Percentiles rank a stretch among this genome's conserved stretches.
phyloP scores from a whole-genome alignment of 1,140 invertebrate species.

The Metopolophium dirhodum region DNA sequence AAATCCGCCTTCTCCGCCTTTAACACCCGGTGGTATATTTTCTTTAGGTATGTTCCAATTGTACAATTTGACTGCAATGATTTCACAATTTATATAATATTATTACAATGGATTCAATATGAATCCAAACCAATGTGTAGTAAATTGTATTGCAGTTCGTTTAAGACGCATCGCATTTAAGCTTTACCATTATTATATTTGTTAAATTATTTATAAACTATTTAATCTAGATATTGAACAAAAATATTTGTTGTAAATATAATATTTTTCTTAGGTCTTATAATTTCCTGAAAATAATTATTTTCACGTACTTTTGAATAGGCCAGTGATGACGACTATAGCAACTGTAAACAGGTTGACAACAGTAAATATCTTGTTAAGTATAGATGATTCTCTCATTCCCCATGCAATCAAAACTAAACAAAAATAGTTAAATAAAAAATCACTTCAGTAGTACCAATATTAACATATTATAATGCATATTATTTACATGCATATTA shows the following conservation, averaged over 20 bases:
- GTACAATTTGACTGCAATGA: slow-evolving; percentile 65
- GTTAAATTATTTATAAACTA: background rate
- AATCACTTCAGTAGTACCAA: too few species aligned
- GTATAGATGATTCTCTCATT: slow-evolving; percentile 84
- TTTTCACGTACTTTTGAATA: slow-evolving; percentile 64
- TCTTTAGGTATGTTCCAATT: slow-evolving; percentile 75
- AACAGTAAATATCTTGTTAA: slow-evolving; percentile 90
- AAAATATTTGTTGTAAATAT: background rate
- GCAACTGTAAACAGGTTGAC: slow-evolving; percentile 86
- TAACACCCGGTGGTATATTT: slow-evolving; percentile 66
- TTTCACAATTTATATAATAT: background rate
- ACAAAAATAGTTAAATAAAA: slow-evolving; percentile 40
- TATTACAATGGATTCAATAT: background rate
- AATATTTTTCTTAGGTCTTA: background rate
- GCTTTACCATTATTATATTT: background rate
- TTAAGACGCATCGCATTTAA: background rate
- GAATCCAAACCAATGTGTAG: background rate
- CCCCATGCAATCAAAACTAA: slow-evolving; percentile 76
- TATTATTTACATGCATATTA: background rate
- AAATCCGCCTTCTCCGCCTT: slow-evolving; percentile 78
- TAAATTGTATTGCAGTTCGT: background rate
- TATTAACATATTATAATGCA: background rate
- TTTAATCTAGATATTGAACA: background rate
- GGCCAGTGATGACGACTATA: slow-evolving; percentile 82
- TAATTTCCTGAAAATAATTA: background rate